phyloP scores from a whole-genome alignment of 2,113 vertebrate genomes.

The Kryptolebias marmoratus region DNA sequence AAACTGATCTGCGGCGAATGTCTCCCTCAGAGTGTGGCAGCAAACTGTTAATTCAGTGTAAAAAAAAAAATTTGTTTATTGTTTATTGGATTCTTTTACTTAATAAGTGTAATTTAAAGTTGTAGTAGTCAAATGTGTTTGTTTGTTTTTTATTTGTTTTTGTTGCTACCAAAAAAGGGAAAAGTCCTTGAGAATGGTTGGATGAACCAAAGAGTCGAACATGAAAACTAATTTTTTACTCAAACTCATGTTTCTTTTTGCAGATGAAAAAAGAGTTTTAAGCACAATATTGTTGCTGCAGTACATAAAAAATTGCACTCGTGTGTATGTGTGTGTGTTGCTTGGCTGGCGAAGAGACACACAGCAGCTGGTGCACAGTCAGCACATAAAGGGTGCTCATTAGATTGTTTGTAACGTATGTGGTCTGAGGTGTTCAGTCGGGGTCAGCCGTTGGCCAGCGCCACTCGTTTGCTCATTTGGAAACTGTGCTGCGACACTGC shows the following conservation, averaged over 20 bases:
- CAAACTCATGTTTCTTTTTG: background rate
- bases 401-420: conserved; percentile 6
- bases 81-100: background rate
- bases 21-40: background rate
- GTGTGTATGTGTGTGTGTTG: background rate
- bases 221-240: background rate
- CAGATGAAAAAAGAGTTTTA: background rate
- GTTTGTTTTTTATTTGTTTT: background rate
- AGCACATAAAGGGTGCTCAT: conserved; percentile 13
- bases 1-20: background rate
- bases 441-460: conserved; percentile 10
- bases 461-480: conserved; percentile 19
- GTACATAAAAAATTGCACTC: background rate
- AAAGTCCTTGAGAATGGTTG: background rate
- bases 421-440: conserved; percentile 14
- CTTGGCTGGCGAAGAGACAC: conserved; percentile 11
- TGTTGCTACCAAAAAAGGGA: background rate
- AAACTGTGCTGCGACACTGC: conserved; percentile 12
- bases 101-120: background rate
- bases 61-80: background rate
- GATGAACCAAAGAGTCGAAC: background rate
- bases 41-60: background rate
- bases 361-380: conserved; percentile 9
- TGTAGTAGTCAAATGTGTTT: background rate
- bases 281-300: background rate